These are phyloP conservation scores for Ceratotherium simum DNA, from an alignment of 2,113 vertebrate genomes.

Conservation along the genomic window DNA sequence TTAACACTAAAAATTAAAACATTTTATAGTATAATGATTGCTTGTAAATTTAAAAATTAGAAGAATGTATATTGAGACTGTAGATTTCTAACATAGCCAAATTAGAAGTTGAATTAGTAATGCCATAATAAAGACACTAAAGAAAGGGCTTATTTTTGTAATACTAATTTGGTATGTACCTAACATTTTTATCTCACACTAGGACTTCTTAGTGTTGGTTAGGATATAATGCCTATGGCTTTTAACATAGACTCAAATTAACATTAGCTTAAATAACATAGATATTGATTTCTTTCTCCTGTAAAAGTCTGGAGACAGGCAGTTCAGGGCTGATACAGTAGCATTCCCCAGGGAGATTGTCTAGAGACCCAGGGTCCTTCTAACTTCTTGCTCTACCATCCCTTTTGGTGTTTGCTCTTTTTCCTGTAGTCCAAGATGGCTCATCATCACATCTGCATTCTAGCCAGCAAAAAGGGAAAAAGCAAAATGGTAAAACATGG, in stretches of 20 bases:
- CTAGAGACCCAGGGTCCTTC: neutral
- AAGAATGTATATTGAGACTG: neutral
- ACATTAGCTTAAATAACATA: neutral
- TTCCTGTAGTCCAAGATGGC: neutral
- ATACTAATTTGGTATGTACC: neutral
- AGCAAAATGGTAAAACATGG: neutral
- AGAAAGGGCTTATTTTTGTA: slow-evolving; percentile 15
- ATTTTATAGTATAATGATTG: neutral
- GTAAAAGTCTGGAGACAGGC: neutral
- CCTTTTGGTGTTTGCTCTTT: neutral
- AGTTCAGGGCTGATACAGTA: neutral
- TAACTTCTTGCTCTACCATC: neutral
- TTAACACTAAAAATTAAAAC: slow-evolving; percentile 38
- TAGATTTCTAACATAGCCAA: neutral
- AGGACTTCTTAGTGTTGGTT: neutral
- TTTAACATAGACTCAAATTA: slow-evolving; percentile 10
- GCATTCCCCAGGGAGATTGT: neutral
- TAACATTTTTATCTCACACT: neutral
- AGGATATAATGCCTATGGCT: neutral
- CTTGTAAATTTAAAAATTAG: slow-evolving; percentile 21
- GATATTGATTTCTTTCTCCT: slow-evolving; percentile 2
- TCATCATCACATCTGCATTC: neutral
- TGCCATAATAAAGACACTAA: neutral
- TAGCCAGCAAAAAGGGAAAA: neutral
- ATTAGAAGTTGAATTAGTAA: slow-evolving; percentile 29